Base-by-base conservation (phyloP, 2,888 invertebrate species). In the Agrochola lota region DNA sequence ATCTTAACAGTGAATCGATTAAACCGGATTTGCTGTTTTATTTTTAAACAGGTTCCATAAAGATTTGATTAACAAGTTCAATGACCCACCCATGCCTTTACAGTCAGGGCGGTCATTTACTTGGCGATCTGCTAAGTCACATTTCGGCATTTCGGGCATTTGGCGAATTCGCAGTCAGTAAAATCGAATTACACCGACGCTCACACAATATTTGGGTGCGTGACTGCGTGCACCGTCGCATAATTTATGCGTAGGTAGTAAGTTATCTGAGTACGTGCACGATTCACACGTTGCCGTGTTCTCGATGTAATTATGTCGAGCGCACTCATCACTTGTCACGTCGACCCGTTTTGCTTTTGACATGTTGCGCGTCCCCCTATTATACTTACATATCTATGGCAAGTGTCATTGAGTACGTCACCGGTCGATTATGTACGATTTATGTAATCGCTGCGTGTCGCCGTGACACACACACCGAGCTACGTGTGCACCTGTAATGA, bases 391-490 rank as follows among this genome's bases (percentile, higher is more conserved):
- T 43, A 74, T 69, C 78, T 76, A 75, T 82, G 76, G 87, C 84
- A 78, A 74, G 71, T 74, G 77, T 69, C 80, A 75, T 74, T 79
- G 78, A 57, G 80, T 68, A 84, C 83, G 89, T 88, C 87, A 87
- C 81, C 77, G 74, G 76, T 82, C 84, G 83, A 83, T 87, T 89
- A 89, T 88, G 88, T 88, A 78, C 83, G 81, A 87, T 87, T 91
- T 91, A 91, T 89, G 87, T 92, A 92, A 93, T 86, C 75, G 78
- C 71, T 74, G 62, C 77, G 82, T 77, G 80, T 76, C 75, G 67
- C 75, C 77, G 69, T 73, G 84, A 77, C 80, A 85, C 74, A 75
- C 78, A 78, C 82, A 77, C 78, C 78, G 59, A 43, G 20, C 78
- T 59, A 77, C 64, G 75, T 85, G 86, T 35, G 57, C 88, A 87